Evolutionary conservation across 2,797 vertebrate genomes (phyloP).

Genomic region (Carcharodon carcharias): DNA sequence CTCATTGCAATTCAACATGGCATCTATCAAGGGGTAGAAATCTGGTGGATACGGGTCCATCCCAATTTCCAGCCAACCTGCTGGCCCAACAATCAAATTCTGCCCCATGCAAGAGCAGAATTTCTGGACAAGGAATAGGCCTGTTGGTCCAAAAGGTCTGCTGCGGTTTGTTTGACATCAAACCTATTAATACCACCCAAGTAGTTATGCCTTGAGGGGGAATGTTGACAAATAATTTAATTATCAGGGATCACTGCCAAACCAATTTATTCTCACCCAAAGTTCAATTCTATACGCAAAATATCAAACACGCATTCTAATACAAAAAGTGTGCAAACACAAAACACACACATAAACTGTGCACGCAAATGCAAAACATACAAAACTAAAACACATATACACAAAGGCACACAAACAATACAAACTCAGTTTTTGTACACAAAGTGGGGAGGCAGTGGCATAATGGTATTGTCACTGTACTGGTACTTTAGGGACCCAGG

Average conservation of each 20-base stretch:
- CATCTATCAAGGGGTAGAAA: not conserved
- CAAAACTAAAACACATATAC: too few relatives aligned
- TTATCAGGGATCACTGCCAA: not conserved
- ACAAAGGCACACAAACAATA: too few relatives aligned
- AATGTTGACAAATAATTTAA: not conserved
- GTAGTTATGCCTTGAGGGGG: not conserved
- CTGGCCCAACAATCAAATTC: not conserved
- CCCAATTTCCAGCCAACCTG: not conserved
- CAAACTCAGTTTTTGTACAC: too few relatives aligned
- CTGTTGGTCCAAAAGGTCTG: not conserved
- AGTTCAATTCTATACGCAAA: too few relatives aligned
- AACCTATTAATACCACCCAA: not conserved
- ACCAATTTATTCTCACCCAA: not conserved
- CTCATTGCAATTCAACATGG: not conserved
- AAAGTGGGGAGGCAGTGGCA: too few relatives aligned
- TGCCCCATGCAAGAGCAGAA: not conserved
- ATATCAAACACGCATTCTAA: too few relatives aligned
- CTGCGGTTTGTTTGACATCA: not conserved
- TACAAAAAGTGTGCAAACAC: too few relatives aligned
- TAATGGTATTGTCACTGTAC: too few relatives aligned
- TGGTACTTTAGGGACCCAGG: too few relatives aligned
- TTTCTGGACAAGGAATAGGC: not conserved
- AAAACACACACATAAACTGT: too few relatives aligned
- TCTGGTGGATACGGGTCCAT: not conserved
- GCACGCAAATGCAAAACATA: too few relatives aligned